Evolutionary conservation across 2,888 invertebrate genomes (phyloP).

Genomic region (Synanthedon tipuliformis): DNA sequence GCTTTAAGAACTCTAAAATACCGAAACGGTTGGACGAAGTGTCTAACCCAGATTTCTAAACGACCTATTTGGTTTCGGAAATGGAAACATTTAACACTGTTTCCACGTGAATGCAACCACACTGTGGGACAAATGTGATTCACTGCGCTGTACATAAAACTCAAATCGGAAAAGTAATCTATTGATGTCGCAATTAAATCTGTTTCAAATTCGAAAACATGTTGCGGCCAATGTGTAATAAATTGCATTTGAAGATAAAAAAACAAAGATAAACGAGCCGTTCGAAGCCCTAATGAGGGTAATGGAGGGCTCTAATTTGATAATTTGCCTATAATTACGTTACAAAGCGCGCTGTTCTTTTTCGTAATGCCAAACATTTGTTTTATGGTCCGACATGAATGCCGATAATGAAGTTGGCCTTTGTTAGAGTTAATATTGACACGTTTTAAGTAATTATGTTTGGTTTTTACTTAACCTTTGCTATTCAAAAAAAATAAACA

Average conservation of each 20-base stretch:
- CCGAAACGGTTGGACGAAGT: conserved; percentile 7
- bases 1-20: conserved; percentile 7
- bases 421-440: not conserved
- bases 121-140: conserved; percentile 8
- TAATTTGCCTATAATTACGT: conserved; percentile 23
- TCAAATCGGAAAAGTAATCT: not conserved
- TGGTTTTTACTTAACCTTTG: not conserved
- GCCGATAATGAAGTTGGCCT: not conserved
- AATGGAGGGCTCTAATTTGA: conserved; percentile 26
- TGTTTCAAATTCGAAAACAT: conserved; percentile 20
- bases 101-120: conserved; percentile 18
- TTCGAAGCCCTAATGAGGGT: conserved; percentile 18
- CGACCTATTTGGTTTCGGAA: conserved; percentile 17
- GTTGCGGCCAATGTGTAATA: conserved; percentile 13
- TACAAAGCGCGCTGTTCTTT: conserved; percentile 9
- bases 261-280: conserved; percentile 15
- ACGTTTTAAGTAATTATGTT: not conserved
- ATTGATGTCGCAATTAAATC: conserved; percentile 4
- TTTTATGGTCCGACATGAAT: not conserved
- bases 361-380: not conserved
- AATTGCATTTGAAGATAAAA: conserved; percentile 17
- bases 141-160: not conserved
- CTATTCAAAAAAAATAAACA: too few relatives aligned
- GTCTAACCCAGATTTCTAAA: conserved; percentile 18
- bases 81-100: conserved; percentile 18